A percentile compares a stretch with the other conserved stretches of the same genome.
Conservation (phyloP, 64 coral and sea anemone species). For the Montipora capricornis region DNA sequence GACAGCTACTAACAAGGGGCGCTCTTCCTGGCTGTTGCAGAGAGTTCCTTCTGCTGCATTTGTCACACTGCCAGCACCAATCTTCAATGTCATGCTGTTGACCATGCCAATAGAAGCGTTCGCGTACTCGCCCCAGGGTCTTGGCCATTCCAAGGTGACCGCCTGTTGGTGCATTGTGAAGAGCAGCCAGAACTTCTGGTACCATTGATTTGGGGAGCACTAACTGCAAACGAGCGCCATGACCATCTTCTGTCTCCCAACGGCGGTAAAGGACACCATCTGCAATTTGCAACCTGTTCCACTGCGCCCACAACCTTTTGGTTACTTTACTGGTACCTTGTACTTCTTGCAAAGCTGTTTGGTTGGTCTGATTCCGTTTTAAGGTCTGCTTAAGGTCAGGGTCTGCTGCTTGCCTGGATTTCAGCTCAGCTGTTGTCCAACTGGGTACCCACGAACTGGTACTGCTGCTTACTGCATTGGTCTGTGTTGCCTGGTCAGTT, state of each 20-base stretch:
- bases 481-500: not conserved
- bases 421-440: not conserved
- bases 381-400: not conserved
- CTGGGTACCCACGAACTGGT: not conserved
- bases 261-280: slow-evolving; percentile 4
- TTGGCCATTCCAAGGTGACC: slow-evolving; percentile 33
- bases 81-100: not conserved
- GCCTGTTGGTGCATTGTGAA: slow-evolving; percentile 18
- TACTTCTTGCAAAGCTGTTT: not conserved
- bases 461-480: not conserved
- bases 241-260: not conserved
- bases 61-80: not conserved
- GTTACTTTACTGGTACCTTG: not conserved
- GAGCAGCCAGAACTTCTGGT: slow-evolving; percentile 3
- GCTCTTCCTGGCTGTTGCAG: not conserved
- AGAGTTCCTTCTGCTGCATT: not conserved
- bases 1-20: not conserved
- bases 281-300: not conserved
- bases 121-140: not conserved
- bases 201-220: not conserved
- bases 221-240: no score
- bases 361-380: not conserved
- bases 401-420: not conserved
- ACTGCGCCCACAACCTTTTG: slow-evolving; percentile 34
- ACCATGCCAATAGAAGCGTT: slow-evolving; percentile 24